Evolutionary conservation across 2,797 vertebrate genomes (phyloP), one percentile per base, ranked within the genome.

Genomic region (Iguana delicatissima): DNA sequence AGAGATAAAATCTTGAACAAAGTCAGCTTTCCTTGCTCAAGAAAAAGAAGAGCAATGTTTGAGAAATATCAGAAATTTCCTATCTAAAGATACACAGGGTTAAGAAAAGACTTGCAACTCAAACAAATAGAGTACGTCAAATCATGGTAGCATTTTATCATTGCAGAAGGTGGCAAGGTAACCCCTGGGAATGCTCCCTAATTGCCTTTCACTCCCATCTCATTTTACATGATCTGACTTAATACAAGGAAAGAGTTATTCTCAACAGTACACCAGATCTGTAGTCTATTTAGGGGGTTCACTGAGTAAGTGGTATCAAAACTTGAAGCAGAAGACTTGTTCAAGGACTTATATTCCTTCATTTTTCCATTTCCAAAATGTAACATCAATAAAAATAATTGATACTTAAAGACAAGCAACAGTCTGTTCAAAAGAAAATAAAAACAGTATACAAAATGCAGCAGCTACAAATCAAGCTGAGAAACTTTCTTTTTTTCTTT

Each of bases 201-300:
- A 80, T 80, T 80, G 79, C 50, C 26, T 55, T 50, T 80, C 79
- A 80, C 50, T 80, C 79, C 79, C 50, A 80, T 80, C 50, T 80
- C 29, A 32, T 80, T 52, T 80, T 80, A 80, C 79, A 18, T 80
- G 79, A 80, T 80, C 50, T 52, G 79, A 80, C 14, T n/a, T 29
- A 80, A 55, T 55, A 80, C 79, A 80, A 52, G 50, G 79, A 80
- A 80, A 55, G 46, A 80, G 46, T n/a, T 55, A 24, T 32, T 32
- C 79, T 80, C 29, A 80, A 80, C 14, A 80, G 79, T 29, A 16
- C 2, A 6, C 5, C 50, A 80, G 26, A 55, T n/a, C 10, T 55
- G 12, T 52, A 80, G 50, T 55, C 29, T 50, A 55, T 80, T 80
- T 52, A 80, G 79, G 55, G n/a, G 79, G 50, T 55, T 55, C 42